A percentile compares a stretch with the other conserved stretches of the same genome.
Conservation (phyloP, 1,140 invertebrate species). For the Grapholita molesta region DNA sequence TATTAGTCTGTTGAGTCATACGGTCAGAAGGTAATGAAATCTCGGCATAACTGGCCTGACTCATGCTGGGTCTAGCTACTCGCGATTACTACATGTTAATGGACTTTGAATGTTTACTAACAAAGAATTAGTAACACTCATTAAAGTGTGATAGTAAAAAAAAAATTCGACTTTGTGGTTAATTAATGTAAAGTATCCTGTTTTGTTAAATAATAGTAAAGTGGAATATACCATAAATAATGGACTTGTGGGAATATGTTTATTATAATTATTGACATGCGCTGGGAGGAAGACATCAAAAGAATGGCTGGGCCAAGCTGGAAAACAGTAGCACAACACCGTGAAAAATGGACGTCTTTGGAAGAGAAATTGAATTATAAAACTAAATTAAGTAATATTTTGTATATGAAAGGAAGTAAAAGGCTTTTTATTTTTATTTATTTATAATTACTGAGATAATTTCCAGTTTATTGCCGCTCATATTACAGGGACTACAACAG, state of each 20-base stretch:
- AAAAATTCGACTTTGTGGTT: not conserved
- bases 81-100: not conserved
- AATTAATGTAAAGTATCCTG: not conserved
- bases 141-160: not conserved
- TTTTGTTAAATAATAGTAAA: not conserved
- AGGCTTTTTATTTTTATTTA: no score
- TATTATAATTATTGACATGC: no score
- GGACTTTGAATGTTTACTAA: constrained; percentile 4
- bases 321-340: no score
- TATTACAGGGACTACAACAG: no score
- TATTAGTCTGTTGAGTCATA: constrained; percentile 47
- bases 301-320: no score
- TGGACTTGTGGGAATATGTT: not conserved
- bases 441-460: no score
- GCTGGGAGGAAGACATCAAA: no score
- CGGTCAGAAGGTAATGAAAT: constrained; percentile 19
- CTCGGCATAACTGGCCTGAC: constrained; percentile 18
- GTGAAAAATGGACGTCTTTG: no score
- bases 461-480: no score
- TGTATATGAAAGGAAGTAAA: no score
- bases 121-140: constrained; percentile 8
- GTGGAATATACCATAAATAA: not conserved
- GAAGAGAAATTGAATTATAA: no score
- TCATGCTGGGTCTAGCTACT: constrained; percentile 1
- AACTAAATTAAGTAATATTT: no score